Base-by-base conservation (phyloP, 2,113 vertebrate species). In the human (Homo sapiens) region DNA sequence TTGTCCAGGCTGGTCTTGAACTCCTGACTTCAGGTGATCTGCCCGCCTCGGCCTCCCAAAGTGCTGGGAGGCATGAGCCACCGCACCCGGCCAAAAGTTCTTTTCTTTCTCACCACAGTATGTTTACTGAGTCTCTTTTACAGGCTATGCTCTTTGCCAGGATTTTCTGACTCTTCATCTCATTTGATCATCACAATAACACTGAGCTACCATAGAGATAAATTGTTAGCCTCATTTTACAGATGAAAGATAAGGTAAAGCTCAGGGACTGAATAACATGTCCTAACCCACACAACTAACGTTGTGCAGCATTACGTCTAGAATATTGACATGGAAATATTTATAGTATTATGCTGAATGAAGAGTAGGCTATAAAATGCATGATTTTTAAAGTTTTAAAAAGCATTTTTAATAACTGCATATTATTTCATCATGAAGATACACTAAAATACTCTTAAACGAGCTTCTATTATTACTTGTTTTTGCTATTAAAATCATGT, bases 361-460 rank as follows among this genome's bases (percentile, higher is more conserved):
- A 75, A 93, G 93, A 79, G 79, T 9, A 25, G 38, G 27, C 23
- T 87, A 83, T 64, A 66, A 55, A 96, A 95, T 32, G 4, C 13
- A 43, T 40, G 64, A 64, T 59, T 72, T 95, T 87, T 68, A 38
- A 94, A 89, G 13, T 52, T 18, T 92, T 82, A 8, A 30, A 0
- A 78, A 8, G 32, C 3, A 80, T 61, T 92, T 81, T 89, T 55
- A 92, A 82, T 66, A 52, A 61, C 23, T 89, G 43, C 20, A 27
- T 84, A 91, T 83, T 61, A 79, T 85, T 92, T 32, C 83, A 48
- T 81, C 43, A 80, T 87, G 59, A 96, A 93, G 45, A 43, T 48
- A 85, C 20, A 16, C 35, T 55, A 52, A n/a, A 79, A 83, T 79
- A 64, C 32, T 73, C 5, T 32, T 78, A 61, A 93, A 59, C 2